Evolutionary conservation across 2,797 vertebrate species (phyloP), one percentile per base, ranked within the genome.

Genomic region (Epinephelus coioides): DNA sequence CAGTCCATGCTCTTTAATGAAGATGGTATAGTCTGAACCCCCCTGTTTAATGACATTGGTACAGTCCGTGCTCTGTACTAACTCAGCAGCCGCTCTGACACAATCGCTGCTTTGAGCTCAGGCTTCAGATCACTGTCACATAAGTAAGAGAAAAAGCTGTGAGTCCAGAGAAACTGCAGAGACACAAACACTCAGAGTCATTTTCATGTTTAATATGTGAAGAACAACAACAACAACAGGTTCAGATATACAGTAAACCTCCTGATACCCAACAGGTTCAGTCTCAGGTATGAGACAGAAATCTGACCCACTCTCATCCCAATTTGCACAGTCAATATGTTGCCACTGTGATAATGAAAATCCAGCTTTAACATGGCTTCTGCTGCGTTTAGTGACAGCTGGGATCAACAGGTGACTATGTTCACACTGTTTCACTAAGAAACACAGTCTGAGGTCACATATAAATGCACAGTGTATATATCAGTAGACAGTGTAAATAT

Each of bases 321-420:
- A 87, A 72, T 83, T 89, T 76, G 49, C 80, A 78, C 62, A 10
- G 14, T 53, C n/a, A 25, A 44, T 50, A 76, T 44, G 18, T 73
- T 76, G 49, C 55, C 18, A 17, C 47, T 19, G 75, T 30, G 83
- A 87, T 78, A 79, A 89, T 84, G 79, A 84, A 77, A 77, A 64
- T 51, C 23, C 68, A 75, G 14, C 47, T 66, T 15, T 62, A 38
- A 49, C 61, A 54, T 3, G 46, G 7, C 38, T 43, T 66, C 17
- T 3, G 53, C 11, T 21, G 3, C 1, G 34, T 4, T 62, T 23
- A 2, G 0, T 82, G 77, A 90, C 85, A 60, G 56, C 83, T 86
- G 87, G 86, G 68, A 90, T 70, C 79, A n/a, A 18, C 81, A n/a
- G 9, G 84, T 68, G 85, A 83, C 34, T 34, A 5, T 30, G 27